These are phyloP conservation scores for Myotis brandtii DNA, from an alignment of 2,113 vertebrate genomes.

Conservation along the genomic window DNA sequence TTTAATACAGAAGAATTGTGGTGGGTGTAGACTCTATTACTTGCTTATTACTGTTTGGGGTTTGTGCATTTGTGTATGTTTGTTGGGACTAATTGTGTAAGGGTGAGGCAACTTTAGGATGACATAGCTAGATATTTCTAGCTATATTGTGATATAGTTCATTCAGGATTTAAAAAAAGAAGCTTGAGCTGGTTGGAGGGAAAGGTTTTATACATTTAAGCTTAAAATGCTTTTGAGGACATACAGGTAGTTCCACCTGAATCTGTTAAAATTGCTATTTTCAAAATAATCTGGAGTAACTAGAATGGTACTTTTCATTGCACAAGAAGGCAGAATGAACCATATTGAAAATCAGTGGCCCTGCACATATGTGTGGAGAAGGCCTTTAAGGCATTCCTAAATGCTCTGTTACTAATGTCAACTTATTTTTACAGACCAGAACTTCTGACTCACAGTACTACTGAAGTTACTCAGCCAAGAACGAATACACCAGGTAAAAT, in stretches of 20 bases:
- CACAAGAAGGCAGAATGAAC: not conserved
- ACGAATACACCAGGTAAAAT: constrained; percentile 80
- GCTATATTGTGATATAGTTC: not conserved
- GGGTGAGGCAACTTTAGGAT: not conserved
- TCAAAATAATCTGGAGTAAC: not conserved
- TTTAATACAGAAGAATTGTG: not conserved
- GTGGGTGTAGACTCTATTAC: not conserved
- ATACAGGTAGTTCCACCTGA: not conserved
- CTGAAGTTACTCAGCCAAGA: constrained; percentile 71
- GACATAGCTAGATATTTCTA: not conserved
- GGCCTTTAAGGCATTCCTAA: not conserved
- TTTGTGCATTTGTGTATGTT: not conserved
- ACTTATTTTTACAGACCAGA: constrained; percentile 84
- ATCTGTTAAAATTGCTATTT: not conserved
- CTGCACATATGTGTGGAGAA: not conserved
- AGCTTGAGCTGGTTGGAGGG: not conserved
- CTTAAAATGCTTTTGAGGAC: not conserved
- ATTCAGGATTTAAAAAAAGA: not conserved
- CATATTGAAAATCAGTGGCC: not conserved
- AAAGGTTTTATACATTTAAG: not conserved
- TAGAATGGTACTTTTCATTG: not conserved
- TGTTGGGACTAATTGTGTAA: not conserved
- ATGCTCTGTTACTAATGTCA: not conserved
- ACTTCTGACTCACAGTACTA: constrained; percentile 81
- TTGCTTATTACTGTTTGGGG: not conserved